Evolutionary conservation across 2,797 vertebrate genomes (phyloP), one percentile per base, ranked within the genome.

Genomic region (Myotis planiceps): DNA sequence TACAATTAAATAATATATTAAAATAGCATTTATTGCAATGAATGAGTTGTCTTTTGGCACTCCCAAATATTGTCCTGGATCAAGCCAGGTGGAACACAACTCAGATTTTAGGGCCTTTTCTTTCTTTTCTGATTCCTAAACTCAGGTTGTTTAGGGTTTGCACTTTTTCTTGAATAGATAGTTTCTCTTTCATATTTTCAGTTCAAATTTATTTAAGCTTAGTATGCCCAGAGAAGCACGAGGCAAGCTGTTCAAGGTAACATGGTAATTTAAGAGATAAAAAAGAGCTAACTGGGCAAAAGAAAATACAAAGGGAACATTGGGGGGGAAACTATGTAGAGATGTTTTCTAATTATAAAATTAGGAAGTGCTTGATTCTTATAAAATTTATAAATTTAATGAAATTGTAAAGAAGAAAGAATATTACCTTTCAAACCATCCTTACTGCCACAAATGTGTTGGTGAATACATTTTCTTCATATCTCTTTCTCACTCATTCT

Each of bases 351-450:
- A 13, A 69, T 13, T 39, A 16, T 69, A 65, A 51, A 88, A 49
- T n/a, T 34, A 27, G 6, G 45, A 51, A 21, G 4, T 58, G 9
- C 23, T 85, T 12, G 27, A 39, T 66, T 78, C 19, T 93, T 63
- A 83, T 74, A 66, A 88, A 86, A 94, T 49, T 13, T 53, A 79
- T 63, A 71, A 29, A 76, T 68, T 85, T 81, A n/a, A 89, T 51
- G 89, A 69, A 63, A 68, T 32, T 80, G 1, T 89, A 27, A 58
- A 39, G 29, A 71, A 89, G 51, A 63, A 74, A 47, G 29, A 53
- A n/a, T 42, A 68, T 60, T 58, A 68, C 1, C 12, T 94, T 88
- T 66, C 37, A 66, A 79, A 39, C 1, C 23, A 51, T 74, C 23
- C 45, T 84, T 49, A 51, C 18, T 66, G 16, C 12, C 51, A 42